phyloP scores from a whole-genome alignment of 1,140 invertebrate species.

The Bombus turneri region DNA sequence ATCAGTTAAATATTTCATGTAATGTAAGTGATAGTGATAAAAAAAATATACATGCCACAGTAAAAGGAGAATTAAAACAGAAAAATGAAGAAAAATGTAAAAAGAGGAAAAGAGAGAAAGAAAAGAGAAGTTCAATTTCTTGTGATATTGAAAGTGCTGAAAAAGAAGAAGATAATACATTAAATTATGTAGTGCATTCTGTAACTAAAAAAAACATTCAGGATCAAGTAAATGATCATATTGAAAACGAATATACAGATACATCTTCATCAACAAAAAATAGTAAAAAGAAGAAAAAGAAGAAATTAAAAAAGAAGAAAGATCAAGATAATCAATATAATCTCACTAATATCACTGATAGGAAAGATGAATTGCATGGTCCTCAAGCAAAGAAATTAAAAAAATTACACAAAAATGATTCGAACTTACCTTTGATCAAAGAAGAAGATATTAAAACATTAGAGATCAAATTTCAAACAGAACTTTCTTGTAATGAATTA shows the following conservation, averaged over 20 bases:
- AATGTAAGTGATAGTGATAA: slow-evolving; percentile 46
- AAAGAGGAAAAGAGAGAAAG: not conserved
- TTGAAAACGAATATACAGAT: not conserved
- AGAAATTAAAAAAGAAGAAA: slow-evolving; percentile 26
- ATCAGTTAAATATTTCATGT: slow-evolving; percentile 58
- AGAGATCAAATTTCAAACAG: not conserved
- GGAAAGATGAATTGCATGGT: not conserved
- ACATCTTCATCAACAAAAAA: not conserved
- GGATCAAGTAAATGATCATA: not conserved
- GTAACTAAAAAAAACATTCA: not conserved
- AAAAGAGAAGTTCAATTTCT: not conserved
- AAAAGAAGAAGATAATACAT: slow-evolving; percentile 10
- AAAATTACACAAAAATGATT: slow-evolving; percentile 9
- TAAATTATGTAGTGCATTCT: not conserved
- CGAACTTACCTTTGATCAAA: not conserved
- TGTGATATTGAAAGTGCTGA: not conserved
- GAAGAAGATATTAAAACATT: not conserved
- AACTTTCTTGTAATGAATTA: not conserved
- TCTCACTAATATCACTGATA: not conserved
- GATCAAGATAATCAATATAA: not conserved
- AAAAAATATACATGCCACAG: not conserved
- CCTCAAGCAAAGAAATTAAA: slow-evolving; percentile 26
- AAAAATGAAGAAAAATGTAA: not conserved
- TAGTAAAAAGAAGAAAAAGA: slow-evolving; percentile 14
- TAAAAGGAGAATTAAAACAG: not conserved